These are phyloP conservation scores for Canis aureus DNA, from an alignment of 2,113 vertebrate species.

Conservation along the genomic window DNA sequence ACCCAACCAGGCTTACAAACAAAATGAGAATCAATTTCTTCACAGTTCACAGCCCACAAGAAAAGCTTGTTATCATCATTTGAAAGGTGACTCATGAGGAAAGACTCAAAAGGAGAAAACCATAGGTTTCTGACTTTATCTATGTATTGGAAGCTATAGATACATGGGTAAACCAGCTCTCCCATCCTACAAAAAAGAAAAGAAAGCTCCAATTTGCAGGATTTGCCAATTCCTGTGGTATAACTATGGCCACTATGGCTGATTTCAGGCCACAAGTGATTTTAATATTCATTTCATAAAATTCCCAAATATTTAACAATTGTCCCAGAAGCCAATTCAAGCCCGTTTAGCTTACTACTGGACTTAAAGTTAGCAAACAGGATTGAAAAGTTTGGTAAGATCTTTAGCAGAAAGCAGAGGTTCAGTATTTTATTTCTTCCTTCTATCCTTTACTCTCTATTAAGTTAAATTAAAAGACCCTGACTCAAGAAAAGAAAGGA, in stretches of 20 bases:
- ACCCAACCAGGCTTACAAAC: not conserved
- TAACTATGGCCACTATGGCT: not conserved
- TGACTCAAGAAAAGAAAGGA: not conserved
- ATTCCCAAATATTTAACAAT: not conserved
- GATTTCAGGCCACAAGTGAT: not conserved
- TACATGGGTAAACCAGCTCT: not conserved
- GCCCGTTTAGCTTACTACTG: not conserved
- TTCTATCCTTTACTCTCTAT: not conserved
- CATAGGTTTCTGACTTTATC: not conserved
- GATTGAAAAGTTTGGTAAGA: not conserved
- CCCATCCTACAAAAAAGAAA: not conserved
- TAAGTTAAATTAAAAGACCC: not conserved
- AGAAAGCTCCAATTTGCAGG: not conserved
- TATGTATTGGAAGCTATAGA: not conserved
- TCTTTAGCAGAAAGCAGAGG: not conserved
- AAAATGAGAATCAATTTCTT: slow-evolving; percentile 5
- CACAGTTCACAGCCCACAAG: not conserved
- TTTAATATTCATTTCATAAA: not conserved
- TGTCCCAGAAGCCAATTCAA: not conserved
- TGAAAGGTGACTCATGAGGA: not conserved
- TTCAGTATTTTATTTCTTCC: not conserved
- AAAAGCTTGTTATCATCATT: not conserved
- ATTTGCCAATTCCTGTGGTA: not conserved
- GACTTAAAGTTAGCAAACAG: not conserved
- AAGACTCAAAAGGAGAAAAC: not conserved